Base-by-base conservation (phyloP, 2,888 invertebrate species). In the Ectemnius cavifrons region DNA sequence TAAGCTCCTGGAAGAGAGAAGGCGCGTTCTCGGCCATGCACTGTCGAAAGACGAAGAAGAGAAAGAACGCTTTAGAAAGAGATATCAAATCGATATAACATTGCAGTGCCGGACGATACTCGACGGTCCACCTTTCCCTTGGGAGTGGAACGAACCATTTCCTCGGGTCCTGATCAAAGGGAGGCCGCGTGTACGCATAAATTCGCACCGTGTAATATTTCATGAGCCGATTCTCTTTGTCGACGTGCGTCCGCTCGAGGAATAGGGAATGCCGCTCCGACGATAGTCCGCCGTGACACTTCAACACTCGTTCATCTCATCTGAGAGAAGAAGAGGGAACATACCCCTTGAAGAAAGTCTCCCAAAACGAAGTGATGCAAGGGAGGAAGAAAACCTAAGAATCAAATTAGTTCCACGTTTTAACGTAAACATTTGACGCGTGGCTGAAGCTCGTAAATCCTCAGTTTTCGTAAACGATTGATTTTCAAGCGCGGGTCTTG, bases 151-250 rank as follows among this genome's bases (percentile, higher is more conserved):
- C 85, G 81, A 84, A 78, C 89, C 83, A 89, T 89, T 89, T 90
- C 86, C 87, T 83, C 84, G 84, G 84, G 82, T 85, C 79, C 83
- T 85, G 89, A 89, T 89, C 90, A 90, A 90, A 89, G 87, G 82
- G 79, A 83, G 77, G 70, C 81, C 76, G 81, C 79, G 70, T 66
- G 78, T 69, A 71, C 80, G 80, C 83, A 80, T 80, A 82, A 75
- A 83, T 82, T 82, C 77, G 68, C 76, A 67, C 70, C 79, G 82
- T 75, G 82, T 86, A 87, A 89, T 89, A 89, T 89, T 89, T 88
- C 86, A 89, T 84, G 87, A 85, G 85, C 73, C 77, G 80, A 71
- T 78, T 83, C 85, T 75, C 79, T 85, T 85, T 83, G 84, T 85
- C 83, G 85, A 82, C 73, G 81, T 71, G 73, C 69, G 79, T 78